Percentiles rank a stretch among this genome's conserved stretches.
Evolutionary conservation across 2,797 vertebrate genomes (phyloP).

Genomic region (Paguma larvata): DNA sequence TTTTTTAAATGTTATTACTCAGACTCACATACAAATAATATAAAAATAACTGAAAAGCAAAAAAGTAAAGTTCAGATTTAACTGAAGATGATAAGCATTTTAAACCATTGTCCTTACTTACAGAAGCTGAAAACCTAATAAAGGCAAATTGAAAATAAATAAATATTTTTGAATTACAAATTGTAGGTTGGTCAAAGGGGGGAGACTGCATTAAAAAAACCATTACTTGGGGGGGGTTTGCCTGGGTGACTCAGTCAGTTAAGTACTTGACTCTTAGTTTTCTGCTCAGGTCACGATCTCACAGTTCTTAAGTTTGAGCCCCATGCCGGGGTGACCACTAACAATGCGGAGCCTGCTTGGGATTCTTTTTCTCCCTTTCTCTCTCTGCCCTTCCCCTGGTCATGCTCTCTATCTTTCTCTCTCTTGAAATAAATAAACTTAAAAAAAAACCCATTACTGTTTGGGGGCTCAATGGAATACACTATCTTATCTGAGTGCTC

Average conservation of each 20-base stretch:
- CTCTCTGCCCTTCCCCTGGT: no score
- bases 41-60: constrained; percentile 29
- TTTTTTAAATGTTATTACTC: neutral
- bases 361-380: no score
- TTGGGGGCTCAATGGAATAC: neutral
- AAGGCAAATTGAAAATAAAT: neutral
- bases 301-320: no score
- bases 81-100: constrained; percentile 44
- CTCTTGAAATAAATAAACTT: neutral
- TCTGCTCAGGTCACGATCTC: no score
- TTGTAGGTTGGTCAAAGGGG: neutral
- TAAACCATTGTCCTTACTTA: constrained; percentile 4
- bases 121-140: neutral
- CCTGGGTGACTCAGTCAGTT: no score
- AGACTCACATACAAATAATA: neutral
- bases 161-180: constrained; percentile 5
- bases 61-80: constrained; percentile 27
- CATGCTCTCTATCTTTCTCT: no score
- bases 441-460: neutral
- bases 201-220: neutral
- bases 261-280: no score
- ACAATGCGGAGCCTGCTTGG: no score
- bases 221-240: neutral
- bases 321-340: no score
- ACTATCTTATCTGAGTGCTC: neutral